phyloP scores from a whole-genome alignment of 2,113 vertebrate genomes.

The Coregonus clupeaformis region DNA sequence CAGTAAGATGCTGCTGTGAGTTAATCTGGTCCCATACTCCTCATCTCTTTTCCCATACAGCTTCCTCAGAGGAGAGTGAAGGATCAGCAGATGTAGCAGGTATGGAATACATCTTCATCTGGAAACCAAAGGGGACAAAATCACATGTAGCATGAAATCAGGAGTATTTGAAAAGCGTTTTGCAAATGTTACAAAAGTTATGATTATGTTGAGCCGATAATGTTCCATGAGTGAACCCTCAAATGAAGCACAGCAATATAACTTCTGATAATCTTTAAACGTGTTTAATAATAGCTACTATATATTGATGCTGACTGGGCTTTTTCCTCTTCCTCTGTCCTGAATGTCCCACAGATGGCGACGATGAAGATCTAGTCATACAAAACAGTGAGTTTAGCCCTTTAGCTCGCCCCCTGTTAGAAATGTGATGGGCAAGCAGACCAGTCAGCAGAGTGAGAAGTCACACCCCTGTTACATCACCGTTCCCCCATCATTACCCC shows the following conservation, averaged over 20 bases:
- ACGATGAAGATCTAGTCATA: constrained; percentile 29
- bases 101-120: constrained; percentile 22
- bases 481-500: constrained; percentile 57
- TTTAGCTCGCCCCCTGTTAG: background rate
- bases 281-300: too few species aligned
- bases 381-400: constrained; percentile 37
- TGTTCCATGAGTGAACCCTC: too few species aligned
- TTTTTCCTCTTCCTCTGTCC: background rate
- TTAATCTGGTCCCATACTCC: background rate
- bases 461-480: constrained; percentile 35
- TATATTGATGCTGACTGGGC: background rate
- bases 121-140: background rate
- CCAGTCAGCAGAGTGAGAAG: constrained; percentile 20
- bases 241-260: too few species aligned
- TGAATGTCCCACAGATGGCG: constrained; percentile 30
- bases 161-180: too few species aligned
- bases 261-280: too few species aligned
- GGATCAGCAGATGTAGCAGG: constrained; percentile 48
- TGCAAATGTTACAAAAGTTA: too few species aligned
- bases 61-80: constrained; percentile 27
- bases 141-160: too few species aligned
- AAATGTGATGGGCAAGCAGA: constrained; percentile 36
- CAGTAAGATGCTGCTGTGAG: background rate
- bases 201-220: too few species aligned
- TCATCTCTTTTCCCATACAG: constrained; percentile 28